Evolutionary conservation across 64 coral and sea anemone species (phyloP).

Genomic region (Pocillopora damicornis): DNA sequence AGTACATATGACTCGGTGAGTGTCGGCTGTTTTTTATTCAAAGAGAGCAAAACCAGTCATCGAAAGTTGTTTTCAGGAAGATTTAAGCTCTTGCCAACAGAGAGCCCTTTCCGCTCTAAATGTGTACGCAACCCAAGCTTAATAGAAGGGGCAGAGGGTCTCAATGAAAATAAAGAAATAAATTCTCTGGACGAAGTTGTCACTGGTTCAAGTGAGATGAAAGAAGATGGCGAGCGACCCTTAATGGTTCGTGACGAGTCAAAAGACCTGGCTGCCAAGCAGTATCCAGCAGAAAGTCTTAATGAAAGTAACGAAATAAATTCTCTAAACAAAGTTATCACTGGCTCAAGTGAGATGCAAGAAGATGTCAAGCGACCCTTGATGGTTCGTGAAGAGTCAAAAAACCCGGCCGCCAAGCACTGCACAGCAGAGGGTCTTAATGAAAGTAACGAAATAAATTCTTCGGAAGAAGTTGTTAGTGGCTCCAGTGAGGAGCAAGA

Average conservation of each 20-base stretch:
- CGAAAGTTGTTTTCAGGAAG: neutral
- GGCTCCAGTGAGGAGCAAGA: neutral
- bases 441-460: neutral
- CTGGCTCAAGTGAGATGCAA: neutral
- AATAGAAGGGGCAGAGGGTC: neutral
- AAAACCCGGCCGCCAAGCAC: neutral
- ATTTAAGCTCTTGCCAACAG: neutral
- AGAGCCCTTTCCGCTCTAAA: neutral
- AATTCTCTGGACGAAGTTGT: neutral
- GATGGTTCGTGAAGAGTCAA: neutral
- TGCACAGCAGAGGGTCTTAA: neutral
- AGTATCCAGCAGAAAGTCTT: neutral
- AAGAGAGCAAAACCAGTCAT: neutral
- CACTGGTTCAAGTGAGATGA: neutral
- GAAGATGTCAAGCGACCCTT: neutral
- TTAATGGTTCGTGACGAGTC: neutral
- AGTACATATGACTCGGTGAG: constrained; percentile 6
- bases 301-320: neutral
- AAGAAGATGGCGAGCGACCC: neutral
- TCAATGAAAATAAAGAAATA: neutral
- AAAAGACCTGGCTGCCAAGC: neutral
- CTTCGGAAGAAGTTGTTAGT: neutral
- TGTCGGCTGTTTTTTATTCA: constrained; percentile 32
- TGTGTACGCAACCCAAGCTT: neutral
- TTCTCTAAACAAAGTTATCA: neutral